Percentiles rank a stretch among this genome's conserved stretches.
phyloP scores from a whole-genome alignment of 2,797 vertebrate species.

The Oreochromis grahami region DNA sequence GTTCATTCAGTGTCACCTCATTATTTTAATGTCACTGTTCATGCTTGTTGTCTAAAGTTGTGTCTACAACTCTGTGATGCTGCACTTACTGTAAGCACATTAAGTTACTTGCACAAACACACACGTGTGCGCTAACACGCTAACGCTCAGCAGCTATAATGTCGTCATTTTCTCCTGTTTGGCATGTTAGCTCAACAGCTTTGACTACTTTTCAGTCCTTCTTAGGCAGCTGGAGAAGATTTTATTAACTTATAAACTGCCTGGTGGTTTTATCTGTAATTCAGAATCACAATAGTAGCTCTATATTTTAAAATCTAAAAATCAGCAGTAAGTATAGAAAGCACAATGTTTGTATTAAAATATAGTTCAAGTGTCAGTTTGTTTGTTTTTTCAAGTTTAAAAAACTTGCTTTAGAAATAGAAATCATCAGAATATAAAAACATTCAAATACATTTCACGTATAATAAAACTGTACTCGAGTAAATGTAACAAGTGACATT shows the following conservation, averaged over 20 bases:
- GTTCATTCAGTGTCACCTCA: neutral
- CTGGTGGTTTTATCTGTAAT: neutral
- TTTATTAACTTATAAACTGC: neutral
- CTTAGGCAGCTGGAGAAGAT: neutral
- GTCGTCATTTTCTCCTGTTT: neutral
- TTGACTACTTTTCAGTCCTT: neutral
- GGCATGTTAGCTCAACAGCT: neutral
- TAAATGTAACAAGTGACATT: neutral
- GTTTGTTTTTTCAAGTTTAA: neutral
- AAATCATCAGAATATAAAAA: neutral
- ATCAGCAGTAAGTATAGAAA: neutral
- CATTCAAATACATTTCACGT: fast-evolving
- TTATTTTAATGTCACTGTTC: neutral
- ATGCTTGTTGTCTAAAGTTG: neutral
- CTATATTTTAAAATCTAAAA: neutral
- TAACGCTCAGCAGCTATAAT: neutral
- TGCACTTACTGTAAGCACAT: neutral
- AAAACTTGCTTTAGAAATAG: neutral
- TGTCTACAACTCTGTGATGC: fast-evolving
- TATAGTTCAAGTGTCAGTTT: neutral
- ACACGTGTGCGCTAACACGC: neutral
- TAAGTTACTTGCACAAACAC: neutral
- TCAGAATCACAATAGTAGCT: neutral
- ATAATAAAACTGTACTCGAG: neutral
- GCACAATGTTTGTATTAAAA: neutral